phyloP scores from a whole-genome alignment of 2,888 invertebrate genomes.

The Polyploca ridens region DNA sequence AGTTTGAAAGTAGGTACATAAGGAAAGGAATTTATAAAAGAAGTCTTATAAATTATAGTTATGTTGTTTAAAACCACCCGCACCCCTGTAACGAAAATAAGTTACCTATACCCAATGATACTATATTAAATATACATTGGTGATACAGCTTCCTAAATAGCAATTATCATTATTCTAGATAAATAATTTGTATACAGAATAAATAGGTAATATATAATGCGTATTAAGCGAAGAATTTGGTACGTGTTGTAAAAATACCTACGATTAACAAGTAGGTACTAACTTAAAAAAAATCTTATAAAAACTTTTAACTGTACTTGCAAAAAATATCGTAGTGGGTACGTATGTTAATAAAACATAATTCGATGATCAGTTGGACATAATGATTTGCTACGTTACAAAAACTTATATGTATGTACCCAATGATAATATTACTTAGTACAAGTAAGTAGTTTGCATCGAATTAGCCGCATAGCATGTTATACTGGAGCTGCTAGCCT shows the following conservation, averaged over 20 bases:
- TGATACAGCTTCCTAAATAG: too few relatives aligned
- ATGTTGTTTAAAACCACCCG: background rate
- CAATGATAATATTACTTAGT: too few relatives aligned
- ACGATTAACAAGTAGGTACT: background rate
- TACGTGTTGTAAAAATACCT: too few relatives aligned
- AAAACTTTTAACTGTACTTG: too few relatives aligned
- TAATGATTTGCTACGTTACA: background rate
- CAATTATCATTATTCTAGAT: too few relatives aligned
- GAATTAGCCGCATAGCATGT: too few relatives aligned
- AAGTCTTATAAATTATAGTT: too few relatives aligned
- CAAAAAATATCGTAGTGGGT: too few relatives aligned
- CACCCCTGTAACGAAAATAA: background rate
- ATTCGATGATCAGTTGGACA: background rate
- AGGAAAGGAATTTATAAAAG: background rate
- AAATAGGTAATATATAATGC: background rate
- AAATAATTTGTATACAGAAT: background rate
- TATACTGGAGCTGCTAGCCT: too few relatives aligned
- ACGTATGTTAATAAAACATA: background rate
- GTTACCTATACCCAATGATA: background rate
- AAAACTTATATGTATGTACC: too few relatives aligned
- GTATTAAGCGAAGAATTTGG: background rate
- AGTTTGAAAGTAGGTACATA: background rate
- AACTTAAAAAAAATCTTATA: background rate
- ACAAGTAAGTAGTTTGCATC: too few relatives aligned
- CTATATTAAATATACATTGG: too few relatives aligned